Conservation (phyloP, 2,888 invertebrate genomes). For the Limnephilus rhombicus region DNA sequence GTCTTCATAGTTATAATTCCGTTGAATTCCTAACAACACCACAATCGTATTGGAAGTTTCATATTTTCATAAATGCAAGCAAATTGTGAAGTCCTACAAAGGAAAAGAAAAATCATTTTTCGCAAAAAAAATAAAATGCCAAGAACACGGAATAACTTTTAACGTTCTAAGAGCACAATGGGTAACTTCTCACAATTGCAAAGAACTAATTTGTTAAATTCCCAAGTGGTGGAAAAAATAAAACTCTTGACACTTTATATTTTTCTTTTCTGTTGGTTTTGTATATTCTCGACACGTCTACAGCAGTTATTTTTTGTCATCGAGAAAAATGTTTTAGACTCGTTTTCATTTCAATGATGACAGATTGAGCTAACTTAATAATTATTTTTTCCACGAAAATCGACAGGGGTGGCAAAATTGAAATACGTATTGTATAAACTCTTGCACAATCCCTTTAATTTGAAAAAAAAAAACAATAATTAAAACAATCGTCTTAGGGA, state of each 20-base stretch:
- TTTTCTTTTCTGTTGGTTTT: background rate
- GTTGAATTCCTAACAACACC: background rate
- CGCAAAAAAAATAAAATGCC: background rate
- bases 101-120: background rate
- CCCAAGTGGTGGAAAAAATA: slow-evolving; percentile 24
- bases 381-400: background rate
- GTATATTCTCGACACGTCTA: slow-evolving; percentile 6
- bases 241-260: slow-evolving; percentile 6
- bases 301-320: background rate
- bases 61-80: background rate
- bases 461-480: too few relatives aligned
- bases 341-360: background rate
- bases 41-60: background rate
- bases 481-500: too few relatives aligned
- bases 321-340: background rate
- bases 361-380: background rate
- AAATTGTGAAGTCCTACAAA: background rate
- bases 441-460: too few relatives aligned
- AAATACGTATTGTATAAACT: too few relatives aligned
- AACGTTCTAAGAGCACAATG: background rate
- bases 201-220: slow-evolving; percentile 36
- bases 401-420: background rate
- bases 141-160: slow-evolving; percentile 2
- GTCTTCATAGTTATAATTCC: background rate
- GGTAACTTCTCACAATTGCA: slow-evolving; percentile 32